These are phyloP conservation scores for Cyrtorhinus lividipennis DNA, from an alignment of 1,140 invertebrate species.

Conservation along the genomic window DNA sequence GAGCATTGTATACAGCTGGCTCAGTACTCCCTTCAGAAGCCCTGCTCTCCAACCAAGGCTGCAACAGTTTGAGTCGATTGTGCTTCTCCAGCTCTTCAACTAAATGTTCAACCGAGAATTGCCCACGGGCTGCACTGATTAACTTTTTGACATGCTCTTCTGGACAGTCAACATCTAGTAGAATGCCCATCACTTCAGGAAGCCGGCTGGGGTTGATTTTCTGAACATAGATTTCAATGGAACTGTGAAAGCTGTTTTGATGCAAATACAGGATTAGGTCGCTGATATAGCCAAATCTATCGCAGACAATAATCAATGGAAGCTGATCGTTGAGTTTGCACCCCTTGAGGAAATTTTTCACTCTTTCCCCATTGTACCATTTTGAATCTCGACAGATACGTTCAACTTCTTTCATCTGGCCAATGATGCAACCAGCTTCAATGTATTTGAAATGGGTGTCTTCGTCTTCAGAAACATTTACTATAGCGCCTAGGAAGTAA, in stretches of 20 bases:
- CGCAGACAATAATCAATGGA: slow-evolving; percentile 97
- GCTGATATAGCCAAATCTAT: slow-evolving; percentile 98
- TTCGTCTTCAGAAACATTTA: slow-evolving; percentile 96
- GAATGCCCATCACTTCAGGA: slow-evolving; percentile 93
- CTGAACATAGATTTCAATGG: slow-evolving; percentile 99
- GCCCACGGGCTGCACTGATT: slow-evolving; percentile 88
- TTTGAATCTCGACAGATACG: slow-evolving; percentile 96
- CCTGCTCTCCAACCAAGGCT: slow-evolving; percentile 92
- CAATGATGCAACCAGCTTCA: slow-evolving; percentile 90
- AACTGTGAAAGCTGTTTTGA: slow-evolving; percentile 94
- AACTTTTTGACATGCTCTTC: slow-evolving; percentile 99
- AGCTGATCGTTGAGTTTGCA: slow-evolving; percentile 94
- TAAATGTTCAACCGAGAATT: slow-evolving; percentile 96
- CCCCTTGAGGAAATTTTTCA: slow-evolving; percentile 98
- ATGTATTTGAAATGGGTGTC: slow-evolving; percentile 99
- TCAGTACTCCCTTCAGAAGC: slow-evolving; percentile 92
- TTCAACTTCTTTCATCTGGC: slow-evolving; percentile 98
- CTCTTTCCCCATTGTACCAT: slow-evolving; percentile 93
- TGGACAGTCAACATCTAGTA: slow-evolving; percentile 94
- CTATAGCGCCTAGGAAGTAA: slow-evolving; percentile 84
- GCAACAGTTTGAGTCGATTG: slow-evolving; percentile 83
- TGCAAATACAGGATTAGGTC: slow-evolving; percentile 97
- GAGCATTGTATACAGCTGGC: slow-evolving; percentile 86
- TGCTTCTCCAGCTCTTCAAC: slow-evolving; percentile 97
- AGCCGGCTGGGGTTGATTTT: slow-evolving; percentile 95